Base-by-base conservation (phyloP, 2,797 vertebrate species). In the Novumbra hubbsi region DNA sequence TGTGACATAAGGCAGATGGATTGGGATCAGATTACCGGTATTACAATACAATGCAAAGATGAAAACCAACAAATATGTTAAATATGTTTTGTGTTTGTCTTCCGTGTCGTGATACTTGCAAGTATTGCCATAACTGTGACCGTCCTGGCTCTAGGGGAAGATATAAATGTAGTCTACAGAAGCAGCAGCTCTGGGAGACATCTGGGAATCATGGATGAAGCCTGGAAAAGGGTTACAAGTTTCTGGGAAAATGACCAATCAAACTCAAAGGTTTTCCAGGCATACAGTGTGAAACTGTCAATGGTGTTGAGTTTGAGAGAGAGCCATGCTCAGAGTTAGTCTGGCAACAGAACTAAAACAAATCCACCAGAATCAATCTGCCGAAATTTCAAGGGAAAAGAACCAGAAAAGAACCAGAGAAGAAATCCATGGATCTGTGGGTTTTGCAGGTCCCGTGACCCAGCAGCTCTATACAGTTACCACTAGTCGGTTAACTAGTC, bases 181-280 rank as follows among this genome's bases (percentile, higher is more conserved):
- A 57, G 87, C 88, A 90, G 90, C 87, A 89, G 87, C 87, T 89
- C 84, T 77, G 86, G 83, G 86, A 82, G 84, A 17, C 81, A 11
- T 57, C 7, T 11, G 52, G 52, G 55, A 45, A 24, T 57, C 78
- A 81, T 82, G 83, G 85, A 81, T 85, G 83, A 87, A 91, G 87
- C 88, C 88, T 88, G 88, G 86, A 83, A 78, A 68, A 88, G 85
- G 85, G 84, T 88, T 88, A 62, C 85, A 85, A 83, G 83, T 89
- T 80, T 76, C 80, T 86, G 86, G 86, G 84, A 86, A 88, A 87
- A 57, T 88, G 76, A 85, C 68, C 73, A 73, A 82, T 72, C n/a
- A n/a, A n/a, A 77, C 79, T 84, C 87, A 63, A 84, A 88, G 88
- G 71, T 77, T 84, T 11, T n/a, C 55, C 65, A 73, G 76, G 76